Evolutionary conservation across 2,113 vertebrate genomes (phyloP).

Genomic region (Austrofundulus limnaeus): DNA sequence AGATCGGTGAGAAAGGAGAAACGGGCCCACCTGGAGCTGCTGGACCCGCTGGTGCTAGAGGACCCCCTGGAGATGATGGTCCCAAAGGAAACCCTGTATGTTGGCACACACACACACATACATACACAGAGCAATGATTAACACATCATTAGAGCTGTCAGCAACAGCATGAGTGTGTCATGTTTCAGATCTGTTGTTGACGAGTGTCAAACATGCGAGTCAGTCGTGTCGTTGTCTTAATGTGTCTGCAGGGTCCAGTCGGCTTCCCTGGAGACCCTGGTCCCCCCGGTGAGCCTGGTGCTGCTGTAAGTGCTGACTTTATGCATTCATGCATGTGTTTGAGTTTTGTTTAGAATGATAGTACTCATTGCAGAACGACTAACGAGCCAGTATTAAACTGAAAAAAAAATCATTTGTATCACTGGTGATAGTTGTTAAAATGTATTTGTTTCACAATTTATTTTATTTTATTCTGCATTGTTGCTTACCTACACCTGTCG

Average conservation of each 20-base stretch:
- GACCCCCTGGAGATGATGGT: slow-evolving; percentile 93
- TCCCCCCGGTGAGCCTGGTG: slow-evolving; percentile 92
- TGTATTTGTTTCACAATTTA: too few relatives aligned
- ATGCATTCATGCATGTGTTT: background rate
- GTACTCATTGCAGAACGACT: too few relatives aligned
- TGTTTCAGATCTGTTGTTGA: slow-evolving; percentile 40
- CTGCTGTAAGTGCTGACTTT: slow-evolving; percentile 84
- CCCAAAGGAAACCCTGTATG: slow-evolving; percentile 96
- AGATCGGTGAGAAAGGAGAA: slow-evolving; percentile 96
- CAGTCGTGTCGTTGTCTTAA: slow-evolving; percentile 19
- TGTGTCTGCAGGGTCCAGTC: slow-evolving; percentile 86
- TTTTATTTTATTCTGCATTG: background rate
- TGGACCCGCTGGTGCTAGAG: slow-evolving; percentile 90
- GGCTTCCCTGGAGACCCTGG: slow-evolving; percentile 98
- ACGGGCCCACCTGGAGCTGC: slow-evolving; percentile 95
- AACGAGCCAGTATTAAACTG: too few relatives aligned
- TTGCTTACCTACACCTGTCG: background rate
- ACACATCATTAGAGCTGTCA: slow-evolving; percentile 39
- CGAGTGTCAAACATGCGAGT: slow-evolving; percentile 33
- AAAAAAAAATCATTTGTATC: too few relatives aligned
- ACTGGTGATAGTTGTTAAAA: too few relatives aligned
- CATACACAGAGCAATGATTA: slow-evolving; percentile 8
- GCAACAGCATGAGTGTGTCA: too few relatives aligned
- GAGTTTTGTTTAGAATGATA: background rate
- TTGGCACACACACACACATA: slow-evolving; percentile 37